Evolutionary conservation across 2,113 vertebrate genomes (phyloP).

Genomic region (Madoqua kirkii): DNA sequence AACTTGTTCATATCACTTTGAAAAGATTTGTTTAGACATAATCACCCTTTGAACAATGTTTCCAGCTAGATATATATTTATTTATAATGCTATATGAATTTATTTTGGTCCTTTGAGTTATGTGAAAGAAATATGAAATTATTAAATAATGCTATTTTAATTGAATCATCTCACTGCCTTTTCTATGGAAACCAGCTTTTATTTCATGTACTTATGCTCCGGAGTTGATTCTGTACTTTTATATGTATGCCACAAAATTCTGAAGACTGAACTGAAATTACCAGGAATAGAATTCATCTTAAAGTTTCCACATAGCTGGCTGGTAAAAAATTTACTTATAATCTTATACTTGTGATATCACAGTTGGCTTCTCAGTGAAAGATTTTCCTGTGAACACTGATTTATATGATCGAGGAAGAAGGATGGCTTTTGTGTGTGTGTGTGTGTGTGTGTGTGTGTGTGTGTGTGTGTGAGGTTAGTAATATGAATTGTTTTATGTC

Average conservation of each 20-base stretch:
- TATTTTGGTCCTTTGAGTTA: neutral
- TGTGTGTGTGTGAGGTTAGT: neutral
- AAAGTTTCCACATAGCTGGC: neutral
- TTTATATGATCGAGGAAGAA: conserved; percentile 21
- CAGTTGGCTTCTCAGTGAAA: conserved; percentile 16
- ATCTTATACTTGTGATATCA: conserved; percentile 10
- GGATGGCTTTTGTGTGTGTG: neutral
- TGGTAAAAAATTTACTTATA: conserved; percentile 39
- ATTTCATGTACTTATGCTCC: neutral
- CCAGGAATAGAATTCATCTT: conserved; percentile 12
- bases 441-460: neutral
- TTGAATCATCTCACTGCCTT: conserved; percentile 14
- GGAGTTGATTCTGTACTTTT: neutral
- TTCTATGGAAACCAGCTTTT: conserved; percentile 25
- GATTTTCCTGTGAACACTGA: neutral
- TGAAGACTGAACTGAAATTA: neutral
- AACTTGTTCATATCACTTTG: neutral
- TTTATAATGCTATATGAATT: neutral
- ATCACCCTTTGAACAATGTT: neutral
- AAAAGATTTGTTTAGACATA: neutral
- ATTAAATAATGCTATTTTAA: neutral
- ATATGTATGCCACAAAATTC: conserved; percentile 5
- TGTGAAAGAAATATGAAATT: neutral
- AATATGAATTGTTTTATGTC: neutral
- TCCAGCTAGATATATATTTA: neutral